These are phyloP conservation scores for Callocephalon fimbriatum DNA, from an alignment of 2,113 vertebrate genomes.

Conservation along the genomic window DNA sequence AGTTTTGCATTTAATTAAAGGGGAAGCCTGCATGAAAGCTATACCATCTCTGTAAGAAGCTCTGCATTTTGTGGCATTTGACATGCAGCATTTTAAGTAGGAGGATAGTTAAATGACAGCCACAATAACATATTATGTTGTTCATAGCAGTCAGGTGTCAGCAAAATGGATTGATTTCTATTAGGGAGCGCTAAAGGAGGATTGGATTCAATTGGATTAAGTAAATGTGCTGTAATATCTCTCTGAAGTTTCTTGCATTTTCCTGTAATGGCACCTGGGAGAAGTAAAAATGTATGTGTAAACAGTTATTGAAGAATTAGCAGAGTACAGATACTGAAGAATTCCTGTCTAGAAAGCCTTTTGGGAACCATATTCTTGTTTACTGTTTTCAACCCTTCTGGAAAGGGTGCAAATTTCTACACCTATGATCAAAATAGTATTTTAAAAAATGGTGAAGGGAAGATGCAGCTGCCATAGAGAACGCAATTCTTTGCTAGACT, in stretches of 20 bases:
- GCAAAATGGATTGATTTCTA: neutral
- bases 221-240: neutral
- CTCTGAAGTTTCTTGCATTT: constrained; percentile 33
- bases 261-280: neutral
- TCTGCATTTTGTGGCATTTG: neutral
- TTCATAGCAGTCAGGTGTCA: constrained; percentile 19
- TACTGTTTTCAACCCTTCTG: constrained; percentile 32
- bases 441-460: constrained; percentile 12
- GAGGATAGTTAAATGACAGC: neutral
- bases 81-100: neutral
- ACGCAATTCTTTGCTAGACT: neutral
- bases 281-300: constrained; percentile 37
- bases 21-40: neutral
- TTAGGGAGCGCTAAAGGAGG: neutral
- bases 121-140: neutral
- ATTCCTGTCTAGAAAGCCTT: neutral
- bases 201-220: neutral
- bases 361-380: constrained; percentile 17
- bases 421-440: constrained; percentile 43
- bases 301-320: constrained; percentile 46
- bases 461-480: neutral
- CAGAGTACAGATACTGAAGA: neutral
- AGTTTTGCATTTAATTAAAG: neutral
- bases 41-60: neutral
- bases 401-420: constrained; percentile 49